Evolutionary conservation across 2,113 vertebrate genomes (phyloP).

Genomic region (Castor canadensis): DNA sequence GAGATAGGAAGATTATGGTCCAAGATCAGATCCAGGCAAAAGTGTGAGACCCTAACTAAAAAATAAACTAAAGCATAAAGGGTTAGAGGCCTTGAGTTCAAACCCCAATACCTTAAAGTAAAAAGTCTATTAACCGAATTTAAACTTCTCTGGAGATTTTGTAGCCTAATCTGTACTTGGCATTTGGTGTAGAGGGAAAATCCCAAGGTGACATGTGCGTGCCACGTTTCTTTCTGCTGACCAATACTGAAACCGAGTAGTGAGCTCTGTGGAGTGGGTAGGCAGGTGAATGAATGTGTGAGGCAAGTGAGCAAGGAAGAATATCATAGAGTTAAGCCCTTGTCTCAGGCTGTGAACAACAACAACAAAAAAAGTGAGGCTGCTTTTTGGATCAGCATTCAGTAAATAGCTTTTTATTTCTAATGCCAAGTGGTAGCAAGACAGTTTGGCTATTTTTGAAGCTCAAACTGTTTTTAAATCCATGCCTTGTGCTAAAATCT

Average conservation of each 20-base stretch:
- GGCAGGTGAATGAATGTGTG: not conserved
- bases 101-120: too few species aligned
- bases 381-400: not conserved
- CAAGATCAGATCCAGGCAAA: too few species aligned
- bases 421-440: not conserved
- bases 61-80: too few species aligned
- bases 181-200: not conserved
- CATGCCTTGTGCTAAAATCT: not conserved
- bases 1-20: too few species aligned
- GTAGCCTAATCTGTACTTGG: not conserved
- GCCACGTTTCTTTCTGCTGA: not conserved
- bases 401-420: constrained; percentile 20
- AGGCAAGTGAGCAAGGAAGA: too few species aligned
- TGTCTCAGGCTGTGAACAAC: not conserved
- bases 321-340: not conserved
- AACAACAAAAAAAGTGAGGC: not conserved
- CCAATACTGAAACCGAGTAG: not conserved
- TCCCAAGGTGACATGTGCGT: too few species aligned
- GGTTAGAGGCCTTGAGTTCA: too few species aligned
- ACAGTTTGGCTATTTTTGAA: constrained; percentile 1
- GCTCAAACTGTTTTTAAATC: constrained; percentile 25
- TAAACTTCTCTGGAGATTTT: constrained; percentile 52
- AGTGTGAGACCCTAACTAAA: too few species aligned
- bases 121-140: constrained; percentile 58
- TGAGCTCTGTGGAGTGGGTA: not conserved